Percentiles rank a stretch among this genome's conserved stretches.
Conservation (phyloP, 2,888 invertebrate species). For the Idaea biselata region DNA sequence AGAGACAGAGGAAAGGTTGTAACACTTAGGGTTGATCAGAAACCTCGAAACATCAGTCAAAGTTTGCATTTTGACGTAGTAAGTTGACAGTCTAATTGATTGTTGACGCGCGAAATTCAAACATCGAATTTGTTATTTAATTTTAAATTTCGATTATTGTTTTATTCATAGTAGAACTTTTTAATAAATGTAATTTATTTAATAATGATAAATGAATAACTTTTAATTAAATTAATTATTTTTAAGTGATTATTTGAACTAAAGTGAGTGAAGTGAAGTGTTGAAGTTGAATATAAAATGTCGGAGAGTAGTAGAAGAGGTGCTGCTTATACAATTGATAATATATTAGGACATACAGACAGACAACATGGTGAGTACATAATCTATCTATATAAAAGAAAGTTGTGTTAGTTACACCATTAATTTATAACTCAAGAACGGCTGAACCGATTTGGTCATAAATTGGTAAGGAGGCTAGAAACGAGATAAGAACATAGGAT, state of each 20-base stretch:
- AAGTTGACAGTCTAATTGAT: constrained; percentile 21
- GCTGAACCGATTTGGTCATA: too few relatives aligned
- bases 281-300: constrained; percentile 28
- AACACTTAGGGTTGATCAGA: constrained; percentile 40
- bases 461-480: too few relatives aligned
- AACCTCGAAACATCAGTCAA: constrained; percentile 36
- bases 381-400: too few relatives aligned
- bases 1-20: constrained; percentile 31
- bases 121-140: background rate
- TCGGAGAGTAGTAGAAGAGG: constrained; percentile 57
- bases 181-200: background rate
- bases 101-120: constrained; percentile 2
- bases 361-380: constrained; percentile 42
- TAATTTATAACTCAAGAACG: too few relatives aligned
- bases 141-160: background rate
- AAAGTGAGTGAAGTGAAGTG: constrained; percentile 28
- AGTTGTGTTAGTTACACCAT: too few relatives aligned
- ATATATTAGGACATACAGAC: constrained; percentile 63
- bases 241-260: constrained; percentile 4
- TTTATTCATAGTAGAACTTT: background rate
- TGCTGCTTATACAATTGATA: constrained; percentile 70
- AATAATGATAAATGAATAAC: background rate
- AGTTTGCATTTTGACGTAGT: constrained; percentile 37
- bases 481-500: too few relatives aligned
- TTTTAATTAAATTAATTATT: background rate